These are phyloP conservation scores for Drosophila peninsularis DNA, from an alignment of 2,888 invertebrate species.

Conservation along the genomic window DNA sequence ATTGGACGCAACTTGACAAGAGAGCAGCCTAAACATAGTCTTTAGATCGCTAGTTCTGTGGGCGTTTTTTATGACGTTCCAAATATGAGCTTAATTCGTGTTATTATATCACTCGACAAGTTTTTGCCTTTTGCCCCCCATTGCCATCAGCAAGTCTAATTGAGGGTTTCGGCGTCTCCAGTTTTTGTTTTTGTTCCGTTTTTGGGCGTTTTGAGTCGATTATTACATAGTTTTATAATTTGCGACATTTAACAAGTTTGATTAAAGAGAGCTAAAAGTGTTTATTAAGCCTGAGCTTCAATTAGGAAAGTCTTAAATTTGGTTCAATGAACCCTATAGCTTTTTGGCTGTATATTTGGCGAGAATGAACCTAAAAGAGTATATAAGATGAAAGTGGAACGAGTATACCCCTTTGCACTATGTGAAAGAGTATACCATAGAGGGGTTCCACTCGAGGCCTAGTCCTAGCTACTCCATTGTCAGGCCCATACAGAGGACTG, in stretches of 20 bases:
- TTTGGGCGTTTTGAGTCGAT: constrained; percentile 48
- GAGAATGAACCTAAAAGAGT: background rate
- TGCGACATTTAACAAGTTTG: constrained; percentile 23
- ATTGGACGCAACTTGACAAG: constrained; percentile 33
- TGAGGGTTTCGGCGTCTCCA: constrained; percentile 25
- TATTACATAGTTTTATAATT: constrained; percentile 47
- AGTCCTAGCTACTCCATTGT: background rate
- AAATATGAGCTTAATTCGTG: constrained; percentile 61
- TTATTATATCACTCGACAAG: constrained; percentile 53
- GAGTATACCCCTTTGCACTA: too few relatives aligned
- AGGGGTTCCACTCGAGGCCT: background rate
- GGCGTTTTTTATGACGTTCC: constrained; percentile 58
- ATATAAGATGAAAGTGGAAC: too few relatives aligned
- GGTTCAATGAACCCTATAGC: constrained; percentile 44
- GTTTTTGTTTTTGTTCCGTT: constrained; percentile 18
- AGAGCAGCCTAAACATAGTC: constrained; percentile 34
- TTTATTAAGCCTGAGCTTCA: constrained; percentile 23
- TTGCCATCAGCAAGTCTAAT: constrained; percentile 48
- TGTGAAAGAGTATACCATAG: too few relatives aligned
- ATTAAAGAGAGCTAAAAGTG: constrained; percentile 25
- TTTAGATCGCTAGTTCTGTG: constrained; percentile 32
- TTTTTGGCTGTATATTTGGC: background rate
- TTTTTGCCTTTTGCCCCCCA: background rate
- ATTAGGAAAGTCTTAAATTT: constrained; percentile 26
- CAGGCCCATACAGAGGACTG: background rate